A percentile compares a stretch with the other conserved stretches of the same genome.
phyloP scores from a whole-genome alignment of 2,113 vertebrate genomes.

The Solenodon paradoxus region DNA sequence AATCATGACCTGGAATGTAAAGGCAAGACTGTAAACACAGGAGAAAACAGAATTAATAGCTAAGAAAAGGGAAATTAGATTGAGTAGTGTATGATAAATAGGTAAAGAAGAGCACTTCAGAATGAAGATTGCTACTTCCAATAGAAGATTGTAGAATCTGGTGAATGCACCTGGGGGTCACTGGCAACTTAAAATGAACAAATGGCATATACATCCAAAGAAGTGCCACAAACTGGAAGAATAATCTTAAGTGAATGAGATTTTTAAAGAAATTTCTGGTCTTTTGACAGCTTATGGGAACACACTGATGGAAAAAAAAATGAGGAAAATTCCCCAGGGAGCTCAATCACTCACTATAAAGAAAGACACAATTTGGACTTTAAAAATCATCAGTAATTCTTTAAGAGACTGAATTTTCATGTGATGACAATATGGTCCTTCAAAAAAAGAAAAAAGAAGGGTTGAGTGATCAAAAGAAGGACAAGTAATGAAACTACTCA shows the following conservation, averaged over 20 bases:
- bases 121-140: background rate
- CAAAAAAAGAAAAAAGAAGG: background rate
- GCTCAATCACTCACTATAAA: background rate
- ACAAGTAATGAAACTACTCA: background rate
- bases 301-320: background rate
- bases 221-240: background rate
- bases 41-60: background rate
- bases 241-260: background rate
- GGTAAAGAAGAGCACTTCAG: background rate
- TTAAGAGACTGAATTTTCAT: background rate
- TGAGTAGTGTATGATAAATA: background rate
- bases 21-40: background rate
- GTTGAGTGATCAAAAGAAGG: background rate
- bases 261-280: background rate
- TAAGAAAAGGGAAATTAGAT: background rate
- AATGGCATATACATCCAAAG: too few relatives aligned
- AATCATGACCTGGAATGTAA: background rate
- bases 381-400: background rate
- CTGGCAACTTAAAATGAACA: background rate
- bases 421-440: background rate
- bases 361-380: background rate
- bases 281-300: background rate
- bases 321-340: background rate
- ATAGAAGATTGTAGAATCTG: background rate
- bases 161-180: accelerated